phyloP scores from a whole-genome alignment of 2,888 invertebrate species.

The Phragmatobia fuliginosa region DNA sequence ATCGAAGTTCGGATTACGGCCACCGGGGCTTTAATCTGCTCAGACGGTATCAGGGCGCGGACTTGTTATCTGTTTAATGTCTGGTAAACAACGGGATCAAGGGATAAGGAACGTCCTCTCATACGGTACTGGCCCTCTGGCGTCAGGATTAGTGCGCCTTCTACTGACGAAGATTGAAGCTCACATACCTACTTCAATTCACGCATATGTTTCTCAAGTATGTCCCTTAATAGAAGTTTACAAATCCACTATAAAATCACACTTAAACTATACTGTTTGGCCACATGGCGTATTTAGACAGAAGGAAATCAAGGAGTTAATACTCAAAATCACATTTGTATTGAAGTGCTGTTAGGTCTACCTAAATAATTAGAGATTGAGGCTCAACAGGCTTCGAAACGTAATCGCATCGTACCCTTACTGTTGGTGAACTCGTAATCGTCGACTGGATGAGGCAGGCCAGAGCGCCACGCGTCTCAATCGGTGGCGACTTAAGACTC shows the following conservation, averaged over 20 bases:
- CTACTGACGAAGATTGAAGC: conserved; percentile 76
- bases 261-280: conserved; percentile 21
- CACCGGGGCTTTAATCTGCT: conserved; percentile 82
- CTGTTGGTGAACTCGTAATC: conserved; percentile 76
- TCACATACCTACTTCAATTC: conserved; percentile 68
- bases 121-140: conserved; percentile 82
- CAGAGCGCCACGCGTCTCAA: conserved; percentile 72
- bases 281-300: conserved; percentile 9
- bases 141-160: conserved; percentile 78
- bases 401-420: conserved; percentile 68
- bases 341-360: conserved; percentile 49
- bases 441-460: conserved; percentile 71
- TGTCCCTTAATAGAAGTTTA: conserved; percentile 22
- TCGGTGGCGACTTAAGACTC: conserved; percentile 83
- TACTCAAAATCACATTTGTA: conserved; percentile 42
- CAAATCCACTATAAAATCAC: conserved; percentile 22
- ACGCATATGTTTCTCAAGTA: conserved; percentile 50
- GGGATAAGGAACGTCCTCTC: conserved; percentile 86
- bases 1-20: conserved; percentile 85
- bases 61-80: conserved; percentile 88
- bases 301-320: conserved; percentile 28
- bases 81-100: conserved; percentile 87
- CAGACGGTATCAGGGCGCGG: conserved; percentile 84
- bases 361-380: conserved; percentile 53
- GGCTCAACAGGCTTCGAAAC: conserved; percentile 66